Evolutionary conservation across 1,140 invertebrate genomes (phyloP).

Genomic region (Thaumatotibia leucotreta): DNA sequence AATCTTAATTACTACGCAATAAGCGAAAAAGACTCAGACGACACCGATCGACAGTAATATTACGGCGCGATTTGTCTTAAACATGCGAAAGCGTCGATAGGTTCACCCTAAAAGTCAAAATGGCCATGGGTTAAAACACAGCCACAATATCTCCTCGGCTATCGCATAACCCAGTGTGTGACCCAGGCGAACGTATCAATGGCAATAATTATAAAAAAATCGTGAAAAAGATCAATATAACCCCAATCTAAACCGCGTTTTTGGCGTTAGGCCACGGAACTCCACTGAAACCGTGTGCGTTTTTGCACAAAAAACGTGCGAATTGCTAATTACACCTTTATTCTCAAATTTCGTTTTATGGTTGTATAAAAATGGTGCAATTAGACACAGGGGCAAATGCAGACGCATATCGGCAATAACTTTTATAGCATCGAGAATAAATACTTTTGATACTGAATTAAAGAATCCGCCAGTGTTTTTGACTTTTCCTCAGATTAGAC

Average conservation of each 20-base stretch:
- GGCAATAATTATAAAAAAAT: too few relatives aligned
- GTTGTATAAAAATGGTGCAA: conserved; percentile 40
- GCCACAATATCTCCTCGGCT: too few relatives aligned
- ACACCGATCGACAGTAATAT: too few relatives aligned
- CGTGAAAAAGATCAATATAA: too few relatives aligned
- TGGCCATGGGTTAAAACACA: too few relatives aligned
- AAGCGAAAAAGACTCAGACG: too few relatives aligned
- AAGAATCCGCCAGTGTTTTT: not conserved
- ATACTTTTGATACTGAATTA: conserved; percentile 2
- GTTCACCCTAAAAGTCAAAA: too few relatives aligned
- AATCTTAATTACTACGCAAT: too few relatives aligned
- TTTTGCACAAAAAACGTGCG: conserved; percentile 30
- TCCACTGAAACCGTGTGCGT: not conserved
- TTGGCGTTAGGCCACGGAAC: not conserved
- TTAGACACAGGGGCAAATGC: conserved; percentile 48
- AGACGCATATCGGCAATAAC: conserved; percentile 29
- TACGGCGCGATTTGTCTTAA: too few relatives aligned
- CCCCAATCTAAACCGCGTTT: conserved; percentile 14
- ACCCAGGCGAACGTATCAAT: too few relatives aligned
- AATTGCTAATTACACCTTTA: conserved; percentile 47
- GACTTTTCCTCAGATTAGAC: not conserved
- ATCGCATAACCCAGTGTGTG: too few relatives aligned
- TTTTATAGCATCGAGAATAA: conserved; percentile 35
- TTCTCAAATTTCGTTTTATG: conserved; percentile 43
- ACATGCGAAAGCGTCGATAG: too few relatives aligned